Evolutionary conservation across 2,113 vertebrate species (phyloP), one percentile per base, ranked within the genome.

Genomic region (Rhinopomastus cyanomelas): DNA sequence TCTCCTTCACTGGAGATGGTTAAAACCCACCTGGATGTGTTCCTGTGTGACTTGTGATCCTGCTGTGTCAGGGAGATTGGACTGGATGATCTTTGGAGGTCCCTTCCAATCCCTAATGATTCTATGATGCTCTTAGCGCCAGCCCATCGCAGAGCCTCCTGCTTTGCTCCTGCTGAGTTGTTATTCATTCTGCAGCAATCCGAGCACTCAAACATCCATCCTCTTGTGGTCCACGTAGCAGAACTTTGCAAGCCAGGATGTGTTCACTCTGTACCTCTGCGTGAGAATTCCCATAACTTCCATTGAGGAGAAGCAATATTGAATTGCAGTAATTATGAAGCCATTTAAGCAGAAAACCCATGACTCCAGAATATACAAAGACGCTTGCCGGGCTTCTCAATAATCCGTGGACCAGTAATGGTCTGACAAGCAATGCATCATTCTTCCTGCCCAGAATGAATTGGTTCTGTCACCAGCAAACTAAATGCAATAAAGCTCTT

Each of bases 381-480:
- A 61, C 62, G 59, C 36, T 83, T 65, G 51, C 48, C 22, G 42
- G 52, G 78, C 62, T 92, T 85, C 48, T 81, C 55, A 77, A 23
- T 61, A 85, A 78, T 51, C 88, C 68, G 16, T 72, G 59, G 81
- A 90, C 73, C 26, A 57, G 64, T 23, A 89, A 86, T 87, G 81
- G 67, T 11, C 68, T 94, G 94, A 92, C 84, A 92, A 80, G 87
- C 76, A 81, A 93, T 95, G 85, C 48, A 89, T 97, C 89, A 92
- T 87, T 94, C 92, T 96, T 92, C 56, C 82, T 80, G 56, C 48
- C 32, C 2, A 0, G 91, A 94, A 96, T 93, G 73, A 96, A 97
- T 95, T 85, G 92, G 84, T 91, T 94, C 93, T 96, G 93, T 95
- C 97, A 95, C 88, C 29, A 84, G 90, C 73, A 97, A 96, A 95